Evolutionary conservation across 2,888 invertebrate genomes (phyloP).

Genomic region (Callyntrura sp.): DNA sequence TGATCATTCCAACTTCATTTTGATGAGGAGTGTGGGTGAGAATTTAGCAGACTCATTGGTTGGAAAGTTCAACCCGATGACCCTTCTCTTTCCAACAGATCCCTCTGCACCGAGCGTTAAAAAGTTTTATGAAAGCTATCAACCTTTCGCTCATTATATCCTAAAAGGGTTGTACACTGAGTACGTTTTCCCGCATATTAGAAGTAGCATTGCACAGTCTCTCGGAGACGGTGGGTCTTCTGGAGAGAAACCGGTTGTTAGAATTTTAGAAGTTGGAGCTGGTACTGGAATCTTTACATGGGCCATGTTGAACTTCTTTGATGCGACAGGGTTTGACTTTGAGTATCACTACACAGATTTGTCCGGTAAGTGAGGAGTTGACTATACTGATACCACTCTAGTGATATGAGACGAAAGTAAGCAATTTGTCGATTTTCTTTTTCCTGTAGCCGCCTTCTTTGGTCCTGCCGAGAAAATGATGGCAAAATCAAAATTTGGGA

Average conservation of each 20-base stretch:
- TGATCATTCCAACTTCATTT: no score
- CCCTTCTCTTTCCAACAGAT: background rate
- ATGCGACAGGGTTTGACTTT: background rate
- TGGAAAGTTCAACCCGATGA: background rate
- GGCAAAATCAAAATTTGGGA: background rate
- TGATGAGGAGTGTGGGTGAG: no score
- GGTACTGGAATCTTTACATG: background rate
- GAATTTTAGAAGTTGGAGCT: background rate
- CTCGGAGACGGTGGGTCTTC: background rate
- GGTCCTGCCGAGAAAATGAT: background rate
- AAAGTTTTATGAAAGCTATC: background rate
- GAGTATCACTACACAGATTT: background rate
- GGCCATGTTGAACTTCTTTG: background rate
- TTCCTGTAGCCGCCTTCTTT: conserved; percentile 24
- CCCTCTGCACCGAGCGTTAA: background rate
- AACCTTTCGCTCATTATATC: no score
- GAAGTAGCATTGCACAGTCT: background rate
- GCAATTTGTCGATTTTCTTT: no score
- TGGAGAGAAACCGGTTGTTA: background rate
- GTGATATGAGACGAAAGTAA: no score
- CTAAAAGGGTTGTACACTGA: no score
- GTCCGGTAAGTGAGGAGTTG: no score
- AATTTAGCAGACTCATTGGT: no score
- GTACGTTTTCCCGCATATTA: background rate
- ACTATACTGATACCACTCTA: no score